Evolutionary conservation across 2,888 invertebrate genomes (phyloP).

Genomic region (Cerceris rybyensis): DNA sequence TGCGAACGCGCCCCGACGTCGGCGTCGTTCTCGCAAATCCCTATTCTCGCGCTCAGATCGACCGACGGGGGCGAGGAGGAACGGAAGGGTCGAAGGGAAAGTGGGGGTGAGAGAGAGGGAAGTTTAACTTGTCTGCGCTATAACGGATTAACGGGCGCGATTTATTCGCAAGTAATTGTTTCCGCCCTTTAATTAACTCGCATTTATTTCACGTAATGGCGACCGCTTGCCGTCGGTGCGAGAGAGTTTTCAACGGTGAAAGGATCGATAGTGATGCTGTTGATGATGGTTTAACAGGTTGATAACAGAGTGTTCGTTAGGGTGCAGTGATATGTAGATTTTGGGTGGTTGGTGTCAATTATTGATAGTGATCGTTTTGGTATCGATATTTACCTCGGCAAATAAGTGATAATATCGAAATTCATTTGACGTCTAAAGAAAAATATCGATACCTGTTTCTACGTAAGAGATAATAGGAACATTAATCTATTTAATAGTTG

Average conservation of each 20-base stretch:
- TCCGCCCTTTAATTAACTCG: conserved; percentile 81
- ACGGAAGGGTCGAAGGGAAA: conserved; percentile 1
- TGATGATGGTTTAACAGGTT: background rate
- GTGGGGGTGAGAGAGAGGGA: conserved; percentile 57
- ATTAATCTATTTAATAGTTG: too few relatives aligned
- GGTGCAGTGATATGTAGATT: too few relatives aligned
- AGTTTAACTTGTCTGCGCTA: conserved; percentile 80
- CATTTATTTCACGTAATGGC: conserved; percentile 80
- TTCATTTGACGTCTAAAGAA: too few relatives aligned
- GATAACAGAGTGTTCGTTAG: background rate
- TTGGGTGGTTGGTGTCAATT: too few relatives aligned
- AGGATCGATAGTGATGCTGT: conserved; percentile 11
- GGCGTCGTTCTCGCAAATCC: conserved; percentile 77
- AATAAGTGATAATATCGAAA: too few relatives aligned
- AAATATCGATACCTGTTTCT: background rate
- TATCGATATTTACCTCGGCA: background rate
- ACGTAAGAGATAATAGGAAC: too few relatives aligned
- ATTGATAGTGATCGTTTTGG: too few relatives aligned
- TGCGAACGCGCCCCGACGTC: conserved; percentile 78
- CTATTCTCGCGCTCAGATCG: conserved; percentile 58
- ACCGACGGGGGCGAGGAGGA: conserved; percentile 4
- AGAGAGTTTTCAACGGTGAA: conserved; percentile 42
- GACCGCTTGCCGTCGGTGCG: conserved; percentile 65
- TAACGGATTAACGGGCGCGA: conserved; percentile 80
- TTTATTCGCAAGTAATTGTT: conserved; percentile 80